Conservation (phyloP, 2,113 vertebrate species). For the Hassar affinis region DNA sequence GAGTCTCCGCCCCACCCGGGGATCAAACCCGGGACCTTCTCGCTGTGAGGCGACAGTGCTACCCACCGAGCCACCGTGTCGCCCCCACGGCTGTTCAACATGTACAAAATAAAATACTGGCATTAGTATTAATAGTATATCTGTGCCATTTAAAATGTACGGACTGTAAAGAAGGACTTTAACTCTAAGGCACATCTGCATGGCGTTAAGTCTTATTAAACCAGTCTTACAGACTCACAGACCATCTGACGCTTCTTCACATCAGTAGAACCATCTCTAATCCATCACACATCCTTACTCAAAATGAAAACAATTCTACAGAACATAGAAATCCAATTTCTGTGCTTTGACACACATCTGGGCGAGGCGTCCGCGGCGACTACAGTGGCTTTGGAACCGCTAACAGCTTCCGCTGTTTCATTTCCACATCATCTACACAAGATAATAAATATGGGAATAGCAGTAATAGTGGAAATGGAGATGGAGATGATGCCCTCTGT, state of each 20-base stretch:
- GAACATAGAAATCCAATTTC: neutral
- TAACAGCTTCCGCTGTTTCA: neutral
- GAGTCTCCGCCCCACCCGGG: too few relatives aligned
- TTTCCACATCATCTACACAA: neutral
- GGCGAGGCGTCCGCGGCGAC: neutral
- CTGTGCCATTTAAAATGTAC: neutral
- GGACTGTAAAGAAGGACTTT: neutral
- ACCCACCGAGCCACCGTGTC: too few relatives aligned
- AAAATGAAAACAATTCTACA: neutral
- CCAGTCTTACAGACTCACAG: neutral
- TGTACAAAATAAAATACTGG: too few relatives aligned
- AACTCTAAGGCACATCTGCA: neutral
- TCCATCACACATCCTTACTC: too few relatives aligned
- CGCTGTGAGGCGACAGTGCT: too few relatives aligned
- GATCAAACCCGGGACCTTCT: too few relatives aligned
- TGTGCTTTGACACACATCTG: neutral
- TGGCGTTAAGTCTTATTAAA: too few relatives aligned
- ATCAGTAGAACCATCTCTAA: neutral
- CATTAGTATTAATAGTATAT: too few relatives aligned
- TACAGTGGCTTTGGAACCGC: neutral
- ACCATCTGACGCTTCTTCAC: neutral
- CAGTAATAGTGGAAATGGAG: neutral
- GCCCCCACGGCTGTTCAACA: too few relatives aligned
- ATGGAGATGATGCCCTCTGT: constrained; percentile 24
- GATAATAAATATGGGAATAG: constrained; percentile 25